A percentile compares a stretch with the other conserved stretches of the same genome.
These are phyloP conservation scores for Platypus cylindrus DNA, from an alignment of 2,888 invertebrate species.

Conservation along the genomic window DNA sequence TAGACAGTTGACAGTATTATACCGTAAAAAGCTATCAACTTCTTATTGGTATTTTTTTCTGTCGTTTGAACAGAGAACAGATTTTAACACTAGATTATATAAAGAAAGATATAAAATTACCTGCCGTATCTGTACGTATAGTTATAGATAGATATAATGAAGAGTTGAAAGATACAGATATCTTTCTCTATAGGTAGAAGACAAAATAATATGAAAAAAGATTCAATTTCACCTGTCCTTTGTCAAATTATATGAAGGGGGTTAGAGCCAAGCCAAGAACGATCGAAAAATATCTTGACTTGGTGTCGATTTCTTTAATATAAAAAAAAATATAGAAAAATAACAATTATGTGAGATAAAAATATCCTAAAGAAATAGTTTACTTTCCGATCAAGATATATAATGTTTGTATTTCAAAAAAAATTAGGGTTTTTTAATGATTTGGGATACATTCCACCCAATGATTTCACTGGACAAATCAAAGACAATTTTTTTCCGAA, in stretches of 20 bases:
- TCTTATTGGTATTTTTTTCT: slow-evolving; percentile 37
- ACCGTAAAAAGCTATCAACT: slow-evolving; percentile 25
- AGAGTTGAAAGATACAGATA: no score
- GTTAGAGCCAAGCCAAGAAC: no score
- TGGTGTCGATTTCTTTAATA: slow-evolving; percentile 15
- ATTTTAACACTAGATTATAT: slow-evolving; percentile 36
- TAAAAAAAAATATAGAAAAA: slow-evolving; percentile 4
- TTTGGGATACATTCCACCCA: no score
- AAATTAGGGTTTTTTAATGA: no score
- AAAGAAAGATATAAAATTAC: slow-evolving; percentile 34
- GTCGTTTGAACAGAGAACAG: slow-evolving; percentile 30
- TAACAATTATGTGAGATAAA: no score
- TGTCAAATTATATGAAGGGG: slow-evolving; percentile 22
- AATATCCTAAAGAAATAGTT: no score
- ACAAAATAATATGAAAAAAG: slow-evolving; percentile 27
- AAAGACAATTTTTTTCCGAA: no score
- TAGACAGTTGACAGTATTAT: slow-evolving; percentile 7
- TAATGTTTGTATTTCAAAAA: no score
- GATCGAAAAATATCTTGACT: slow-evolving; percentile 12
- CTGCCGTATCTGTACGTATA: slow-evolving; percentile 24
- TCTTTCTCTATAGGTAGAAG: no score
- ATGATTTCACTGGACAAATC: no score
- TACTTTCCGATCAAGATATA: no score
- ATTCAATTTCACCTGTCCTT: slow-evolving; percentile 35
- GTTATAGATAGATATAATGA: no score